A percentile compares a stretch with the other conserved stretches of the same genome.
These are phyloP conservation scores for Agrypnus murinus DNA, from an alignment of 2,888 invertebrate species.

Conservation along the genomic window DNA sequence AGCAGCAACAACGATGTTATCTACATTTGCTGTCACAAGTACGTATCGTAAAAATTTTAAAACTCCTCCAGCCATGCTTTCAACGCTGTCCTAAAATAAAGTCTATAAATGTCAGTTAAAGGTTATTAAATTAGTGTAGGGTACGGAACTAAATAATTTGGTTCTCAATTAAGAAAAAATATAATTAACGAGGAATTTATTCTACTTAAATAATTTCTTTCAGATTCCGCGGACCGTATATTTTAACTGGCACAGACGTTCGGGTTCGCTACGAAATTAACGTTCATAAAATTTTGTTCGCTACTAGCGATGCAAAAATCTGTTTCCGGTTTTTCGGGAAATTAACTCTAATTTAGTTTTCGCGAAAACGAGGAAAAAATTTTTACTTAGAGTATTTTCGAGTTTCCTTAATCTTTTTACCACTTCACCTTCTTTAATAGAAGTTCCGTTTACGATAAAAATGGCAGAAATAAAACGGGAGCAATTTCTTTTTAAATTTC, in stretches of 20 bases:
- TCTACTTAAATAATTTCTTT: constrained; percentile 28
- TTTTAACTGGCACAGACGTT: constrained; percentile 18
- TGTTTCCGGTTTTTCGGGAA: constrained; percentile 32
- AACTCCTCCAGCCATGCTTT: constrained; percentile 19
- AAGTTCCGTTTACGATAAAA: too few relatives aligned
- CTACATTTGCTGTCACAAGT: constrained; percentile 34
- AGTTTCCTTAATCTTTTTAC: background rate
- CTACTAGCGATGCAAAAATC: constrained; percentile 28
- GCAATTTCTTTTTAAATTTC: too few relatives aligned
- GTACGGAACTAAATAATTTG: constrained; percentile 14
- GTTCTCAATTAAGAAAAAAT: constrained; percentile 24
- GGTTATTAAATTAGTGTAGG: constrained; percentile 29
- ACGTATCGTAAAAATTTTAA: constrained; percentile 29
- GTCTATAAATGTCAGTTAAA: constrained; percentile 30
- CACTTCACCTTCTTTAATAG: background rate
- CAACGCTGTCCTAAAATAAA: constrained; percentile 27
- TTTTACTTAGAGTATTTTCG: constrained; percentile 2
- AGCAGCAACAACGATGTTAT: constrained; percentile 42
- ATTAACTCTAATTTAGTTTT: constrained; percentile 31
- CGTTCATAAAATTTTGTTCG: constrained; percentile 21
- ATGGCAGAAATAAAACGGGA: too few relatives aligned
- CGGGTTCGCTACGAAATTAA: constrained; percentile 22
- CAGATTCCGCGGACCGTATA: constrained; percentile 28
- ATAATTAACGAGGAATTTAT: constrained; percentile 29
- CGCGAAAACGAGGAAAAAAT: constrained; percentile 12